Conservation (phyloP, 2,113 vertebrate species). For the Riparia riparia region DNA sequence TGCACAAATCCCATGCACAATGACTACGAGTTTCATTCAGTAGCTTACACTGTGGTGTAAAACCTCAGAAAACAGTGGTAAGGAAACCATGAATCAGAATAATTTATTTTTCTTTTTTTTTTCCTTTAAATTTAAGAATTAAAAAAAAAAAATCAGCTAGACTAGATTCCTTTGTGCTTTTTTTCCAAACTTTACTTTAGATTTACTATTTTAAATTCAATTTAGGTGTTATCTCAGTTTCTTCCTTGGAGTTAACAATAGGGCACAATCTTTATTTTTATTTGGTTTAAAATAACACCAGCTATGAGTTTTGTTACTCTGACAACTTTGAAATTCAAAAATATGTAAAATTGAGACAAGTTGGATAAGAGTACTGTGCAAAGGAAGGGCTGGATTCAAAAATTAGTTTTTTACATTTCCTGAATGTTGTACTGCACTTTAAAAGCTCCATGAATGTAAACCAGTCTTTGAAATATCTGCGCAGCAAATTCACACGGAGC, state of each 20-base stretch:
- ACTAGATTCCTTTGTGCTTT: neutral
- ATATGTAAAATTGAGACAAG: constrained; percentile 22
- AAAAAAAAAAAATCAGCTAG: neutral
- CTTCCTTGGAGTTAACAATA: neutral
- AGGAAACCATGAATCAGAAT: constrained; percentile 48
- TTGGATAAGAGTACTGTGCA: neutral
- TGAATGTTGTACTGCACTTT: neutral
- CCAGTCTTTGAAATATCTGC: neutral
- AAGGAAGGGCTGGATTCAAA: neutral
- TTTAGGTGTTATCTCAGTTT: neutral
- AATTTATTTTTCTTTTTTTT: constrained; percentile 21
- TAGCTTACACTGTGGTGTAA: constrained; percentile 30
- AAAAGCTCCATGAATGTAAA: constrained; percentile 26
- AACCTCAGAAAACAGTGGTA: constrained; percentile 26
- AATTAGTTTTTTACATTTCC: constrained; percentile 18
- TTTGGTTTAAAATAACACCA: neutral
- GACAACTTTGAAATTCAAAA: constrained; percentile 24
- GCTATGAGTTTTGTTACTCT: neutral
- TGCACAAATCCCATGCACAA: constrained; percentile 40
- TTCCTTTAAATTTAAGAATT: neutral
- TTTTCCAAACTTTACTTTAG: neutral
- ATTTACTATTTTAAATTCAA: constrained; percentile 3
- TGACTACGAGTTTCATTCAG: constrained; percentile 18
- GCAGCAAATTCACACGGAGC: neutral
- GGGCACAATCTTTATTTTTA: constrained; percentile 4